Evolutionary conservation across 2,113 vertebrate genomes (phyloP), one percentile per base, ranked within the genome.

Genomic region (Nycticorax nycticorax): DNA sequence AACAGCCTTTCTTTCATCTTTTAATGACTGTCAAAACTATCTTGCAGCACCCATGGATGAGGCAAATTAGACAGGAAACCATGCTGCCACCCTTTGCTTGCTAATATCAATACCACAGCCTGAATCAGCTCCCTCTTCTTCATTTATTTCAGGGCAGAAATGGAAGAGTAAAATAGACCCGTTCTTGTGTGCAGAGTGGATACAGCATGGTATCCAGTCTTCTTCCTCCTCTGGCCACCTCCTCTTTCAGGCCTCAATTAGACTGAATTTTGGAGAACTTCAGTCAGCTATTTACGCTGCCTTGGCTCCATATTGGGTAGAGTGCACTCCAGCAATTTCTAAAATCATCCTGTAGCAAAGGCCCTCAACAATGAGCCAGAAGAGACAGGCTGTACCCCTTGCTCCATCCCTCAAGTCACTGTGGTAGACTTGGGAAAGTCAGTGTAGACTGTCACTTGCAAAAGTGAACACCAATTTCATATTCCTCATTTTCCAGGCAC

Each of bases 1-100:
- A 93, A 81, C 4, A 84, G 43, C 26, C 48, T 81, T 47, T 78
- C 79, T 92, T 89, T 84, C 35, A 88, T 77, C 67, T 77, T 83
- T 50, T 32, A 78, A 72, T 48, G 53, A 92, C 28, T 91, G 83
- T 84, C 85, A 90, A 78, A 95, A 91, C 72, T 71, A 78, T 84
- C 59, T 33, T 53, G 59, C n/a, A 90, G 93, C n/a, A 86, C 11
- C 30, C 43, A 48, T 67, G 27, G 39, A 86, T 63, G 35, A 84
- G 15, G 28, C 12, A 86, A 84, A 59, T 41, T 43, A 82, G 35
- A 30, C 45, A 73, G 71, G 60, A 96, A 85, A 64, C n/a, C 39
- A 83, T 0, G 0, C 43, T 56, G 37, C 72, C 69, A 77, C 14
- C 35, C 52, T 56, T 68, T 47, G 26, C 35, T 76, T 62, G 39